phyloP scores from a whole-genome alignment of 1,140 invertebrate species.

The Bombus difficillimus region DNA sequence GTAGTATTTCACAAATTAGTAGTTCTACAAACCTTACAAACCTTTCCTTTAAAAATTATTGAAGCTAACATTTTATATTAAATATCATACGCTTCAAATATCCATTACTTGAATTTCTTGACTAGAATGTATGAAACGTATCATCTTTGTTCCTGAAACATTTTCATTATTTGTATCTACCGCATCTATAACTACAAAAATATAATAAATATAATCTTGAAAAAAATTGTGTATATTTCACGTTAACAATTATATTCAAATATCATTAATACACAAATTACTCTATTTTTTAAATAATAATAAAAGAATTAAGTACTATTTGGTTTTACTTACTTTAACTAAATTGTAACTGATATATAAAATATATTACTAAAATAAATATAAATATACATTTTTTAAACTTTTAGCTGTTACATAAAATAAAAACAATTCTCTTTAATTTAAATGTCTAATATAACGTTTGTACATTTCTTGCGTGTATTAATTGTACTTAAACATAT shows the following conservation, averaged over 20 bases:
- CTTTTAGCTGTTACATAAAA: constrained; percentile 23
- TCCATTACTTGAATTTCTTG: constrained; percentile 45
- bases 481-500: neutral
- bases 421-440: neutral
- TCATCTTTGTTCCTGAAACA: constrained; percentile 60
- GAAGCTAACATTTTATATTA: neutral
- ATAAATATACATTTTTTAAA: constrained; percentile 22
- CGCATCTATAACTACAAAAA: constrained; percentile 21
- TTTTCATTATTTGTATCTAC: constrained; percentile 33
- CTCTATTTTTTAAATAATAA: constrained; percentile 5
- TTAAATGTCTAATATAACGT: neutral
- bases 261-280: neutral
- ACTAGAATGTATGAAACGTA: constrained; percentile 35
- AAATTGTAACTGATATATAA: constrained; percentile 18
- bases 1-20: neutral
- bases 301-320: neutral
- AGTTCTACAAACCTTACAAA: constrained; percentile 46
- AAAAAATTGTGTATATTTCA: neutral
- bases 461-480: neutral
- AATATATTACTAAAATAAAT: constrained; percentile 17
- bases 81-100: constrained; percentile 11
- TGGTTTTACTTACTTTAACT: constrained; percentile 19
- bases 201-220: neutral
- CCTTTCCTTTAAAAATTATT: neutral
- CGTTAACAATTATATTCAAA: neutral